Base-by-base conservation (phyloP, 2,797 vertebrate species). In the Leuciscus waleckii region DNA sequence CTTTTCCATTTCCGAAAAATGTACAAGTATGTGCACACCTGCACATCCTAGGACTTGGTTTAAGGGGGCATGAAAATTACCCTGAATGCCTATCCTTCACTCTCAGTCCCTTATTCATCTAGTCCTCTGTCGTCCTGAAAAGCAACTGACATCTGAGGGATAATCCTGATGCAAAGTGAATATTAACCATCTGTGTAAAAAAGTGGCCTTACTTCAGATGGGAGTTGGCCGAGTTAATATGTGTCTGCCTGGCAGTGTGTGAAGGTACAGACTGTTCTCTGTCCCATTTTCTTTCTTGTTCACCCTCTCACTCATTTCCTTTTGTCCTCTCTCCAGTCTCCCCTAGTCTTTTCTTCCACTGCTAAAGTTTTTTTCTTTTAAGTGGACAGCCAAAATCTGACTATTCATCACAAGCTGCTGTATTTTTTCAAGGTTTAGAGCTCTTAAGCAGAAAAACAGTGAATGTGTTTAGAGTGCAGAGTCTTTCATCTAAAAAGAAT, bases 261-360 rank as follows among this genome's bases (percentile, higher is more conserved):
- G 88, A 91, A 92, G 92, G 94, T 91, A 95, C 94, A 93, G 87
- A 87, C 90, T 94, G 94, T 95, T 94, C 93, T 90, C 85, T 89
- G 88, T 89, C 86, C 83, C 84, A 29, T 89, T 91, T 86, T 91
- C 86, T 75, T 81, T 88, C 73, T 54, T 54, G 43, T 71, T 88
- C 65, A 85, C 83, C 68, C 85, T 83, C 79, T 87, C 56, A 75
- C 74, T 82, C 68, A 87, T 87, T 86, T 83, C 85, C 83, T 85
- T 87, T 88, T 83, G 26, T 79, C 87, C 79, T 88, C 85, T 61
- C 61, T 63, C 85, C 63, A 74, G 26, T 79, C 65, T 71, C 77
- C 80, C 78, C 86, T 41, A 75, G 79, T 74, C 84, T 88, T 91
- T 87, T 87, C 79, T 90, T 89, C 88, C 87, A 88, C 90, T 92